Base-by-base conservation (phyloP, 2,888 invertebrate genomes). In the Drosophila siamana region DNA sequence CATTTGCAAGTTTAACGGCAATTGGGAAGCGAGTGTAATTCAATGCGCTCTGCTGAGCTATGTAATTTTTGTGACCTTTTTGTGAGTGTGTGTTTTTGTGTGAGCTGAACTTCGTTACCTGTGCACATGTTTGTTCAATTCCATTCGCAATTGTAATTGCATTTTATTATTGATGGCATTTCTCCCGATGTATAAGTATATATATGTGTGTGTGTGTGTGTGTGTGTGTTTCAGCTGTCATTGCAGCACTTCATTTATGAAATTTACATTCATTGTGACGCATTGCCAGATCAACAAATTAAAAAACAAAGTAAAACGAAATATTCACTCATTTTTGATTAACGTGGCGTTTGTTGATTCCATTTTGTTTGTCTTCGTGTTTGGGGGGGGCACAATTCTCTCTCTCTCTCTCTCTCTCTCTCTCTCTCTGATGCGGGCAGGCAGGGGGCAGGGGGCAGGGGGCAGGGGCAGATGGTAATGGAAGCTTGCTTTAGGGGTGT, bases 161-260 rank as follows among this genome's bases (percentile, higher is more conserved):
- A 66, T 69, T 81, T 82, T 57, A 78, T 87, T 87, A 85, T 81
- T 85, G 82, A 87, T 81, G 79, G 38, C 44, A 68, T 67, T 75
- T 30, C 9, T 52, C 9, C 50, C 44, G 7, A 9, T 46, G 50
- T 15, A 5, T 36, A 19, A 33, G 26, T 40, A 50, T 26, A 7
- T 26, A 8, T 44, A 52, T 28, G 44, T 40, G 50, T 38, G 15
- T 30, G 11, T 43, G n/a, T 57, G 52, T 28, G 8, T 54, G 40
- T 46, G 30, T 15, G 15, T 30, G 55, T 46, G 47, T 48, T 50
- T 40, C 26, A 63, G 26, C 78, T 74, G 74, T 65, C 70, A 62
- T 47, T 40, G 9, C 4, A 16, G 44, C 22, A 69, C 81, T 86
- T 86, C 69, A 80, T 86, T 86, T 80, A 83, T 80, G 84, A 77